phyloP scores from a whole-genome alignment of 2,888 invertebrate genomes.

The Aphidoletes aphidimyza region DNA sequence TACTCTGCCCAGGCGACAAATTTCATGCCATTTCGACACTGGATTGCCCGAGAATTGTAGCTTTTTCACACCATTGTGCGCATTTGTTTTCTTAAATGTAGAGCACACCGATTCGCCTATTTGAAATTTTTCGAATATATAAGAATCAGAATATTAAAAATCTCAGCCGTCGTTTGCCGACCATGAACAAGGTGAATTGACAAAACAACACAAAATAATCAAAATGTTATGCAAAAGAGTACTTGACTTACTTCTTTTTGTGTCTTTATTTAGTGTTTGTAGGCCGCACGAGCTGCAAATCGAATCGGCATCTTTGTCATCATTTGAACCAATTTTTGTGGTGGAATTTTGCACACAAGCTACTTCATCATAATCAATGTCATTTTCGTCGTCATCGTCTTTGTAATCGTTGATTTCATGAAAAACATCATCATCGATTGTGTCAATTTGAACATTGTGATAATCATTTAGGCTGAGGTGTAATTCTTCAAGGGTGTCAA shows the following conservation, averaged over 20 bases:
- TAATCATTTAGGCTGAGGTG: constrained; percentile 93
- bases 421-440: constrained; percentile 59
- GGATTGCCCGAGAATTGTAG: constrained; percentile 90
- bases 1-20: constrained; percentile 83
- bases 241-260: constrained; percentile 49
- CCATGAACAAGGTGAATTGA: neutral
- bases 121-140: too few species aligned
- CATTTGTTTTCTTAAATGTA: constrained; percentile 63
- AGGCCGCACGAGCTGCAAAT: constrained; percentile 29
- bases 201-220: neutral
- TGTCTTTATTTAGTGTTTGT: constrained; percentile 9
- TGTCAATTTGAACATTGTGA: constrained; percentile 76
- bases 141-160: neutral
- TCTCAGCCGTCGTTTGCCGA: neutral
- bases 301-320: neutral
- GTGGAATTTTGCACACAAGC: neutral
- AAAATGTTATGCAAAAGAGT: too few species aligned
- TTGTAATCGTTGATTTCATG: neutral
- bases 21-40: constrained; percentile 84
- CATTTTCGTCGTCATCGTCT: constrained; percentile 55
- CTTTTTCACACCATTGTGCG: constrained; percentile 78
- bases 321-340: neutral
- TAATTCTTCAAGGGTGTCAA: constrained; percentile 87
- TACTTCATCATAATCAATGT: constrained; percentile 56
- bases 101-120: constrained; percentile 58